Evolutionary conservation across 2,113 vertebrate genomes (phyloP).

Genomic region (Ameiurus melas): DNA sequence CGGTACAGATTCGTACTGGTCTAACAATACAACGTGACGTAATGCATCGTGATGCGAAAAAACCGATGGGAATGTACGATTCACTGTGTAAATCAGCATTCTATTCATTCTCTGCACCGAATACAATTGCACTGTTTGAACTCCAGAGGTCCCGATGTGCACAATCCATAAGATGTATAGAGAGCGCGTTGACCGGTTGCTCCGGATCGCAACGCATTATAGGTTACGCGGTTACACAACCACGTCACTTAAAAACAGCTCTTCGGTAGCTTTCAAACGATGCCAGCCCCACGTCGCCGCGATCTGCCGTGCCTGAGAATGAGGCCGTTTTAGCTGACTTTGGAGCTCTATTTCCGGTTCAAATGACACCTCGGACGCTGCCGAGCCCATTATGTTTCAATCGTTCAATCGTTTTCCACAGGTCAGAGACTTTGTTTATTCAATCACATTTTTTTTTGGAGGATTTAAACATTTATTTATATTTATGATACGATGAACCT

Average conservation of each 20-base stretch:
- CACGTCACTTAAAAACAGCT: not conserved
- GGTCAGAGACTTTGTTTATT: not conserved
- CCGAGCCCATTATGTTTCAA: not conserved
- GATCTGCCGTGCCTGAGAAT: not conserved
- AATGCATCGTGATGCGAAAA: not conserved
- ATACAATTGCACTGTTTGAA: not conserved
- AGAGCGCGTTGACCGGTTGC: not conserved
- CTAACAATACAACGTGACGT: not conserved
- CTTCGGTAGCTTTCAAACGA: not conserved
- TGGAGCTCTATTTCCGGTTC: not conserved
- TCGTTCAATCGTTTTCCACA: not conserved
- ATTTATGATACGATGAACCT: not conserved
- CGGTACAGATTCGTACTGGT: not conserved
- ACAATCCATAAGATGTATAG: not conserved
- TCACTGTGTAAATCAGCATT: not conserved
- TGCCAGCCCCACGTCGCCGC: not conserved
- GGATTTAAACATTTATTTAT: not conserved
- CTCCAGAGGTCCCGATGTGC: not conserved
- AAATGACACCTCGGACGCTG: not conserved
- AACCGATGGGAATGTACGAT: too few relatives aligned
- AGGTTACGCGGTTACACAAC: not conserved
- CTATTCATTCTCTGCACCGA: not conserved
- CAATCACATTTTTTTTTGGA: not conserved
- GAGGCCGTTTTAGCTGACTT: not conserved
- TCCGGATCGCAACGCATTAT: not conserved